A percentile compares a stretch with the other conserved stretches of the same genome.
These are phyloP conservation scores for Apodemus speciosus DNA, from an alignment of 2,113 vertebrate species.

Conservation along the genomic window DNA sequence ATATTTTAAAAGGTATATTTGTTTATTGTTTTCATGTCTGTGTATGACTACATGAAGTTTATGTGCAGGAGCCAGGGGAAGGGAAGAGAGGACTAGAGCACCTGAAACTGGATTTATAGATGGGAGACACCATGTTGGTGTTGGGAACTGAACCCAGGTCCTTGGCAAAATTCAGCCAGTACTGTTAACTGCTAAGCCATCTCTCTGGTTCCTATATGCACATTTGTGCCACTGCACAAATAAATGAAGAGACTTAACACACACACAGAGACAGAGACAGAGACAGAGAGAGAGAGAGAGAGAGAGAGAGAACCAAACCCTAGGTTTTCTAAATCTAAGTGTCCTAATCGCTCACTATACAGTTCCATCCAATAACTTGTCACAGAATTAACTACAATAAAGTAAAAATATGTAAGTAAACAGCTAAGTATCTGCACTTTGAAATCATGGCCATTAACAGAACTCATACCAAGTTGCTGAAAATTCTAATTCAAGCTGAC, in stretches of 20 bases:
- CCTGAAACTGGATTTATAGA: background rate
- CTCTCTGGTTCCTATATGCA: background rate
- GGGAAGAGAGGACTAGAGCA: background rate
- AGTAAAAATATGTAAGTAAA: slow-evolving; percentile 26
- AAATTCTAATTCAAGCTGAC: slow-evolving; percentile 26
- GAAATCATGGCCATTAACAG: background rate
- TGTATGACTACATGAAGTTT: background rate
- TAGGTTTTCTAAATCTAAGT: slow-evolving; percentile 24
- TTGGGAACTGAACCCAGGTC: background rate
- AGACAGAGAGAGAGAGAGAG: too few species aligned
- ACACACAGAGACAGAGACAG: too few species aligned
- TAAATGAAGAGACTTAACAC: too few species aligned
- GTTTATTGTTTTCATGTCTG: background rate
- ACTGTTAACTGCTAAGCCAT: background rate
- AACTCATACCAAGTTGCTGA: background rate
- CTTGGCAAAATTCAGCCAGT: background rate
- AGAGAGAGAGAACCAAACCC: background rate
- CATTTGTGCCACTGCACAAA: too few species aligned
- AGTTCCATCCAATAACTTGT: background rate
- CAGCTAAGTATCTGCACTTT: background rate
- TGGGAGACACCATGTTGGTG: background rate
- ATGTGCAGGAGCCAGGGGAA: background rate
- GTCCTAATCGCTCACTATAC: background rate
- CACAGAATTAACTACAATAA: slow-evolving; percentile 29
- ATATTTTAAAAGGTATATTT: background rate